Conservation (phyloP, 2,113 vertebrate species). For the Amphiprion ocellaris region DNA sequence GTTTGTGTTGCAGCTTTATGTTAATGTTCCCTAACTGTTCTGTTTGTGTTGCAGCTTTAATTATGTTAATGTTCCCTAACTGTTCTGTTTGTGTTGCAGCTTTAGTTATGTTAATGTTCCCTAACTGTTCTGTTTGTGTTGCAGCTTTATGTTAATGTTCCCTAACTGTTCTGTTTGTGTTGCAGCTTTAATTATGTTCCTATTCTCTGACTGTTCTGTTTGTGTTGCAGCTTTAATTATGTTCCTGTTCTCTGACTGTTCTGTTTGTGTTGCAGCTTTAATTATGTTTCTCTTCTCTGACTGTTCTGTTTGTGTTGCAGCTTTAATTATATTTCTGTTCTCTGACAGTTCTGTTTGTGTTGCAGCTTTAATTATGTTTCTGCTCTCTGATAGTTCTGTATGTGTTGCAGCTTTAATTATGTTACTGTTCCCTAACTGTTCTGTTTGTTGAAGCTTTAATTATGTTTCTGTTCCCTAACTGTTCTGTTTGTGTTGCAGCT, state of each 20-base stretch:
- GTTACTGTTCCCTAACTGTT: too few species aligned
- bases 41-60: constrained; percentile 50
- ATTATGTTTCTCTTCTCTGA: too few species aligned
- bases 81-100: constrained; percentile 49
- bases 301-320: constrained; percentile 45
- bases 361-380: constrained; percentile 34
- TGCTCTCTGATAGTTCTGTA: background rate
- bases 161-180: constrained; percentile 7
- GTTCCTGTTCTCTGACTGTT: too few species aligned
- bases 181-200: constrained; percentile 31
- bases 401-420: constrained; percentile 46
- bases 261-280: constrained; percentile 52
- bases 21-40: background rate
- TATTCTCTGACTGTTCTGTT: background rate
- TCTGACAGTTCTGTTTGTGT: background rate
- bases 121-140: constrained; percentile 15
- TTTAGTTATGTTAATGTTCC: too few species aligned
- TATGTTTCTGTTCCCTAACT: too few species aligned
- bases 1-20: constrained; percentile 56
- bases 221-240: constrained; percentile 46
- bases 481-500: too few species aligned
- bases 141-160: constrained; percentile 28
- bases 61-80: too few species aligned
- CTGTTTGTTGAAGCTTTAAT: too few species aligned
- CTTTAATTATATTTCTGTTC: background rate